Base-by-base conservation (phyloP, 2,888 invertebrate genomes). In the Polydrusus cervinus region DNA sequence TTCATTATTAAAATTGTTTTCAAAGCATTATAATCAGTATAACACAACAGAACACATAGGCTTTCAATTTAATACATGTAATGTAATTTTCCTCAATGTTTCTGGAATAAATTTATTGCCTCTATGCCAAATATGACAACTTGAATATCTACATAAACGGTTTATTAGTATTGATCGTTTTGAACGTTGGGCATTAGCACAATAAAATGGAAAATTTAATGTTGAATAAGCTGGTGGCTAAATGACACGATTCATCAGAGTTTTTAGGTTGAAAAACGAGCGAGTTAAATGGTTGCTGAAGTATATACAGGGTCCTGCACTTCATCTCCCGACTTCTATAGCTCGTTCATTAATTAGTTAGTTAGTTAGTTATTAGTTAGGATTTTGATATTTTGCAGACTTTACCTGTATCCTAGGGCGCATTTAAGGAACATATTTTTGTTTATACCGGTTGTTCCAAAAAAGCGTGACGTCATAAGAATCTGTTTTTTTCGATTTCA, bases 31-130 rank as follows among this genome's bases (percentile, higher is more conserved):
- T 72, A 72, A 76, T 72, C 65, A 67, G 53, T 49, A 64, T 72
- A 68, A 67, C 67, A 40, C 43, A 61, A 67, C 61, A 66, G 70
- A 61, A 71, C 76, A 74, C 71, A 76, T 71, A 53, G 76, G 73
- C 76, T 70, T 76, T 76, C 76, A 76, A 76, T 76, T 76, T 76
- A 74, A 76, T 74, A 73, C 60, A 49, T 49, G 51, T 74, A 76
- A 76, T 70, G 71, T 76, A 73, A 76, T 73, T 76, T 74, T 62
- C 51, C 40, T 53, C 66, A 53, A 62, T 74, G 71, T 66, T 69
- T 55, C 66, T 69, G 57, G 69, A 55, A 71, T 71, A 70, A 76
- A 74, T 76, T 76, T 76, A 76, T 76, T 71, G 76, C 47, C 60
- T 43, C 51, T 45, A 62, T 61, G 51, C 53, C 71, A 64, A 71